A percentile compares a stretch with the other conserved stretches of the same genome.
Conservation (phyloP, 2,797 vertebrate genomes). For the Threskiornis aethiopicus region DNA sequence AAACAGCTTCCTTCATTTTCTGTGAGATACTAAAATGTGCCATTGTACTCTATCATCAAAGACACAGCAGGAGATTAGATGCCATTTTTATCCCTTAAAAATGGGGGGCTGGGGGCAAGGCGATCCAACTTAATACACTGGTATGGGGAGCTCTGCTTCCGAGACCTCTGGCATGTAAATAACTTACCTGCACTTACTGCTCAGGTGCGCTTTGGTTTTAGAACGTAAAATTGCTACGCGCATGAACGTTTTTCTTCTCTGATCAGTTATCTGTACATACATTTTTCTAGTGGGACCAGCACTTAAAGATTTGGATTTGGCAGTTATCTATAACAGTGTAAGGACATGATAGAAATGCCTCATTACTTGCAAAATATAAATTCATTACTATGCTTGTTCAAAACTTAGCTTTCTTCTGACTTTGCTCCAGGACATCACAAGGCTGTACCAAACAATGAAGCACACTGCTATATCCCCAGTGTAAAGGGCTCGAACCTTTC, state of each 20-base stretch:
- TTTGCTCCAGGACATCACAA: neutral
- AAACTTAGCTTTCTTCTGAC: neutral
- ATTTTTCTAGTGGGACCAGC: neutral
- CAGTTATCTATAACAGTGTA: neutral
- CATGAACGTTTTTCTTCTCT: neutral
- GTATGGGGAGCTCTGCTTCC: neutral
- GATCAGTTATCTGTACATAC: neutral
- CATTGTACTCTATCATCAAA: neutral
- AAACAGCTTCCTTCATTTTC: neutral
- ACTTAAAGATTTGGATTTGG: neutral
- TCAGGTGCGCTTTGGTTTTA: neutral
- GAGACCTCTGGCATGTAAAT: neutral
- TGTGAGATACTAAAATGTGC: neutral
- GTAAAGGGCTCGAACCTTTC: neutral
- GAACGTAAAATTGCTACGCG: neutral
- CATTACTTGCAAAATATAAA: neutral
- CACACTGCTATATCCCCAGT: neutral
- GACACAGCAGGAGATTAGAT: neutral
- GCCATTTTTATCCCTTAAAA: neutral
- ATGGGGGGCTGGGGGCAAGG: neutral
- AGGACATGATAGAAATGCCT: neutral
- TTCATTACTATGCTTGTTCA: neutral
- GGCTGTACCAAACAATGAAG: neutral
- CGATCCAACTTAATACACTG: neutral
- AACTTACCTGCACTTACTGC: neutral